phyloP scores from a whole-genome alignment of 2,888 invertebrate species.

The Aspidiotus rigidus region DNA sequence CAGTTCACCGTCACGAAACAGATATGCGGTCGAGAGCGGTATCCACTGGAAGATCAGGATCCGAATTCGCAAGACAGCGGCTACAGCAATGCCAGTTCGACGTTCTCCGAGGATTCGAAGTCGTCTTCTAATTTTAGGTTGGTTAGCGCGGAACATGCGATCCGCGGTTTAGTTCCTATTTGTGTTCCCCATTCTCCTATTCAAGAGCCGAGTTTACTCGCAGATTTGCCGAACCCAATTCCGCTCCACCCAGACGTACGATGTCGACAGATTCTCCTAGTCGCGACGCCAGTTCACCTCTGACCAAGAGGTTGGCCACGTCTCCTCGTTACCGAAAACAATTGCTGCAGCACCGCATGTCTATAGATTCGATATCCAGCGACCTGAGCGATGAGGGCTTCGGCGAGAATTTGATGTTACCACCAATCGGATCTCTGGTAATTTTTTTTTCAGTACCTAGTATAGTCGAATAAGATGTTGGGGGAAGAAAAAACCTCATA shows the following conservation, averaged over 20 bases:
- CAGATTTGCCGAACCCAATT: constrained; percentile 45
- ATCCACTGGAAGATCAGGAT: constrained; percentile 48
- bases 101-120: constrained; percentile 39
- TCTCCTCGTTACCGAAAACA: constrained; percentile 34
- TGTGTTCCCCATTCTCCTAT: neutral
- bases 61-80: constrained; percentile 54
- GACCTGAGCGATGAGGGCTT: constrained; percentile 58
- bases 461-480: neutral
- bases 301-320: constrained; percentile 30
- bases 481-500: too few relatives aligned
- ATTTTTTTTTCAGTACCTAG: neutral
- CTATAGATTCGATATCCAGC: constrained; percentile 43
- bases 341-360: constrained; percentile 11
- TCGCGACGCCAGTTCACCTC: constrained; percentile 13
- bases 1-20: constrained; percentile 16
- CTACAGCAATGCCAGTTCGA: constrained; percentile 45
- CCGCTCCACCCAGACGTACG: constrained; percentile 42
- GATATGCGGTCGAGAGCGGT: constrained; percentile 38
- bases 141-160: neutral
- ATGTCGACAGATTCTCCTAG: constrained; percentile 35
- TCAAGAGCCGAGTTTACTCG: neutral
- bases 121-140: constrained; percentile 26
- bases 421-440: constrained; percentile 17
- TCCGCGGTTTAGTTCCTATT: neutral
- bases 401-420: constrained; percentile 40